These are phyloP conservation scores for Noctua comes DNA, from an alignment of 2,888 invertebrate species.

Conservation along the genomic window DNA sequence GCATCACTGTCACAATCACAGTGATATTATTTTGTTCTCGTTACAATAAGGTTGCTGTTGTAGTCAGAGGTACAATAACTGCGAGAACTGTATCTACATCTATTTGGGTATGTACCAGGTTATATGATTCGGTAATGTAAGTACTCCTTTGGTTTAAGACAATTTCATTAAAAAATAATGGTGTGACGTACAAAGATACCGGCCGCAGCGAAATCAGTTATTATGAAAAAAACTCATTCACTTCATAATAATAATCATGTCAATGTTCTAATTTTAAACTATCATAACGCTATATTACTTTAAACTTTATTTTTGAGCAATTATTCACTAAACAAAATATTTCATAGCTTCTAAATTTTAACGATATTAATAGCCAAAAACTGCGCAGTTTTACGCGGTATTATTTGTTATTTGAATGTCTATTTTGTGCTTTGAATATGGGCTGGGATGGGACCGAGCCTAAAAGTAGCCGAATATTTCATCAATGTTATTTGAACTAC, in stretches of 20 bases:
- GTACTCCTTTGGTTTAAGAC: not conserved
- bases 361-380: slow-evolving; percentile 65
- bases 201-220: slow-evolving; percentile 24
- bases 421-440: slow-evolving; percentile 79
- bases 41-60: too few relatives aligned
- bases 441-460: slow-evolving; percentile 85
- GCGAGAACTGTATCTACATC: not conserved
- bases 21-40: too few relatives aligned
- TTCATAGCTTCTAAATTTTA: slow-evolving; percentile 70
- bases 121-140: too few relatives aligned
- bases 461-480: slow-evolving; percentile 86
- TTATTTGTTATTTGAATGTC: slow-evolving; percentile 72
- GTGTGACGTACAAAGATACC: slow-evolving; percentile 27
- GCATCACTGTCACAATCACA: too few relatives aligned
- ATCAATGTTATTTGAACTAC: slow-evolving; percentile 88
- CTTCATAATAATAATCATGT: slow-evolving; percentile 36
- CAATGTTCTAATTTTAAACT: slow-evolving; percentile 80
- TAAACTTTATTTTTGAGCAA: slow-evolving; percentile 78
- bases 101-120: not conserved
- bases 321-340: slow-evolving; percentile 76
- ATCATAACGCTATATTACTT: slow-evolving; percentile 39
- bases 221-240: slow-evolving; percentile 34
- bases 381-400: slow-evolving; percentile 67
- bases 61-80: too few relatives aligned
- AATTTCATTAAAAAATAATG: not conserved